These are phyloP conservation scores for Adelphocoris suturalis DNA, from an alignment of 2,888 invertebrate genomes.

Conservation along the genomic window DNA sequence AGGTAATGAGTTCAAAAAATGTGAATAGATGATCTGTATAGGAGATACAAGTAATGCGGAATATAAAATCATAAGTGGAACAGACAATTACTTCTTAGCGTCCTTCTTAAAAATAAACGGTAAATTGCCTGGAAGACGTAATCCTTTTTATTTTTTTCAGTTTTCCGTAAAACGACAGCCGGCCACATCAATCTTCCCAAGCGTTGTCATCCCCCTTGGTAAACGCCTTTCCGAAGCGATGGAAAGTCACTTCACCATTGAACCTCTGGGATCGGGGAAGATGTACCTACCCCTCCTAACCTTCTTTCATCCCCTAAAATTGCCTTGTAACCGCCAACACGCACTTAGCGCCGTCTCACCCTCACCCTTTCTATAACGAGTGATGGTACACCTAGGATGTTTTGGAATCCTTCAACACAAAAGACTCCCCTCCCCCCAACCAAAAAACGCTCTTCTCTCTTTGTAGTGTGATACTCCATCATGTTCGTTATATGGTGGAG, in stretches of 20 bases:
- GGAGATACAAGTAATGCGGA: too few species aligned
- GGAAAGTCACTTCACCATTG: not conserved
- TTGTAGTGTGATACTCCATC: slow-evolving; percentile 48
- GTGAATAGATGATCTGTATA: too few species aligned
- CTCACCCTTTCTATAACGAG: not conserved
- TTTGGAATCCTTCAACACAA: not conserved
- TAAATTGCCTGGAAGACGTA: not conserved
- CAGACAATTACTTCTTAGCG: too few species aligned
- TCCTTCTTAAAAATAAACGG: not conserved
- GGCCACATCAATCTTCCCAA: not conserved
- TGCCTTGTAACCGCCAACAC: slow-evolving; percentile 32
- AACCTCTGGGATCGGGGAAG: not conserved
- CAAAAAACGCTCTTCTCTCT: slow-evolving; percentile 14
- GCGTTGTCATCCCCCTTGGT: not conserved
- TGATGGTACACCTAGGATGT: not conserved
- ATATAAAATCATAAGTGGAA: too few species aligned
- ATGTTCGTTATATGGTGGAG: slow-evolving; percentile 39
- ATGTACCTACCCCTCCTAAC: not conserved
- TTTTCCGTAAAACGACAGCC: not conserved
- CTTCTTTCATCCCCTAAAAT: not conserved
- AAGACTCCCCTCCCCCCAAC: not conserved
- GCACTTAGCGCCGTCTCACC: not conserved
- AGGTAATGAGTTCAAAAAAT: too few species aligned
- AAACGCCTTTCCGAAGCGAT: not conserved
- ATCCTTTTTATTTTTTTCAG: not conserved